Conservation (phyloP, 92 coral and sea anemone genomes). For the Parazoanthus atlanticus region DNA sequence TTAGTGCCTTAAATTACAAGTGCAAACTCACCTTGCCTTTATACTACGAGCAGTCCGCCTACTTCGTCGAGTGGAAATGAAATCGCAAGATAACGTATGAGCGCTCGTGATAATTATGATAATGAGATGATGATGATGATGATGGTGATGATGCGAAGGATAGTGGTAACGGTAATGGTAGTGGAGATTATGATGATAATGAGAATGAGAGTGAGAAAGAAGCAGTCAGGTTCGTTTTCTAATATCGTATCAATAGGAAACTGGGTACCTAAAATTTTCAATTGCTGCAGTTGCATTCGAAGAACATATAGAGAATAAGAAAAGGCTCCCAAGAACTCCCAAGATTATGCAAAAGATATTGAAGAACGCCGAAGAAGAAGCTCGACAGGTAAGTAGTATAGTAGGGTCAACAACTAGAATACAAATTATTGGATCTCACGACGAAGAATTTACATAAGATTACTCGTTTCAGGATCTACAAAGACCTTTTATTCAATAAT, state of each 20-base stretch:
- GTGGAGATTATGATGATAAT: too few relatives aligned
- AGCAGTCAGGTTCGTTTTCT: not conserved
- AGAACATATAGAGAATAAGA: conserved; percentile 47
- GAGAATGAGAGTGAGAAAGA: too few relatives aligned
- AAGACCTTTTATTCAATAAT: not conserved
- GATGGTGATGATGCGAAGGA: too few relatives aligned
- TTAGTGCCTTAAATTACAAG: too few relatives aligned
- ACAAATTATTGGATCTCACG: not conserved
- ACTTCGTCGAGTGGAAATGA: too few relatives aligned
- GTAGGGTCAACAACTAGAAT: not conserved
- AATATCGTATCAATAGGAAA: not conserved
- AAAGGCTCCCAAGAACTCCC: conserved; percentile 56
- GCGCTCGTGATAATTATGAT: too few relatives aligned
- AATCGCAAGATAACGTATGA: too few relatives aligned
- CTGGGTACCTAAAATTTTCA: not conserved
- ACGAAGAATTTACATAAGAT: too few relatives aligned
- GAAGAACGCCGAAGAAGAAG: conserved; percentile 63
- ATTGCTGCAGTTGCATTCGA: conserved; percentile 47
- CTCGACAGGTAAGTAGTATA: conserved; percentile 46
- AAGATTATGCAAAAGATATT: conserved; percentile 48
- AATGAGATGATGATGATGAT: too few relatives aligned
- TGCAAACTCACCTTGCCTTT: too few relatives aligned
- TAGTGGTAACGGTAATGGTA: too few relatives aligned
- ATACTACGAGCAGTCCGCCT: too few relatives aligned
- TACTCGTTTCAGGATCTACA: not conserved